Evolutionary conservation across 2,888 invertebrate genomes (phyloP).

Genomic region (Choreutis nemorana): DNA sequence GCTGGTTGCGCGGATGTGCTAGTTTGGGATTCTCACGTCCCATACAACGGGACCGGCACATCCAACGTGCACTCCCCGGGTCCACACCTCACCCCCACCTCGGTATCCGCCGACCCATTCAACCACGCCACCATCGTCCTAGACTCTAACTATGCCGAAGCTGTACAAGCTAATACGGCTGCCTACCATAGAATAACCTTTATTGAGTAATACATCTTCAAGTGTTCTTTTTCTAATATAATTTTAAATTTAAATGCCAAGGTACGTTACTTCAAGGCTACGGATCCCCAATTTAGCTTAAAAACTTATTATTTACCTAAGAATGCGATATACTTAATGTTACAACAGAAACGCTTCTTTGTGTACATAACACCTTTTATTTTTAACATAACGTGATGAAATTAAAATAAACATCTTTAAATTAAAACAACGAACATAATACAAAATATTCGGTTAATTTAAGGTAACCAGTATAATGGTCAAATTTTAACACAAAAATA

Average conservation of each 20-base stretch:
- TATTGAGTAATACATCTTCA: slow-evolving; percentile 18
- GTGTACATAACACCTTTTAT: slow-evolving; percentile 64
- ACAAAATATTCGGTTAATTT: slow-evolving; percentile 32
- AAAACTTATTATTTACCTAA: too few species aligned
- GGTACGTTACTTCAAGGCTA: too few species aligned
- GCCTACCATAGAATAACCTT: slow-evolving; percentile 39
- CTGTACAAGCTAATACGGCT: slow-evolving; percentile 45
- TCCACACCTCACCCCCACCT: slow-evolving; percentile 57
- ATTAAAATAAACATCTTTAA: slow-evolving; percentile 63
- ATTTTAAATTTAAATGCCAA: too few species aligned
- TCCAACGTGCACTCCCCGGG: slow-evolving; percentile 58
- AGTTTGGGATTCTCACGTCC: slow-evolving; percentile 61
- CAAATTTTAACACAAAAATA: too few species aligned
- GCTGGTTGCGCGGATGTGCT: slow-evolving; percentile 64
- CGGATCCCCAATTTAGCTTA: too few species aligned
- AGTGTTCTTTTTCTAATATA: too few species aligned
- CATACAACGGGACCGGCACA: slow-evolving; percentile 47
- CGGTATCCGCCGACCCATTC: slow-evolving; percentile 60
- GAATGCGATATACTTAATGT: too few species aligned
- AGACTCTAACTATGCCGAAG: slow-evolving; percentile 70
- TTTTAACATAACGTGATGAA: slow-evolving; percentile 60
- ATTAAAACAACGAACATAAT: slow-evolving; percentile 60
- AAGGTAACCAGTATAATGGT: too few species aligned
- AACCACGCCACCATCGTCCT: slow-evolving; percentile 61
- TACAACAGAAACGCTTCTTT: too few species aligned